Percentiles rank a stretch among this genome's conserved stretches.
Conservation (phyloP, 1,140 invertebrate genomes). For the Apolygus lucorum region DNA sequence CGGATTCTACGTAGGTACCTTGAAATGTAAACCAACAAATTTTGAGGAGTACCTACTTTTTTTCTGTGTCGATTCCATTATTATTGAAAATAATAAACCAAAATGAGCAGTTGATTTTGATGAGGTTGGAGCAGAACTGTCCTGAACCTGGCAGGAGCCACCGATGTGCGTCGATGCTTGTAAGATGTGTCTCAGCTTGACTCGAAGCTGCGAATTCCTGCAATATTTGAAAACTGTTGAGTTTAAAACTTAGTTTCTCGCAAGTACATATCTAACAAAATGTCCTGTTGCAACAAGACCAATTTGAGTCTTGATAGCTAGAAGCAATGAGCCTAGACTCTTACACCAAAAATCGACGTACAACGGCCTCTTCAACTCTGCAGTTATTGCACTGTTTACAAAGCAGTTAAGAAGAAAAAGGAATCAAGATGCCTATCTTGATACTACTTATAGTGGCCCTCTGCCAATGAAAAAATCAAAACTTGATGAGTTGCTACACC, state of each 20-base stretch:
- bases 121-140: too few species aligned
- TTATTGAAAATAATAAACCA: too few species aligned
- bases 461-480: background rate
- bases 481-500: background rate
- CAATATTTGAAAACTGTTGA: background rate
- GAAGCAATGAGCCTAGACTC: constrained; percentile 1
- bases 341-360: background rate
- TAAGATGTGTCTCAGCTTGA: too few species aligned
- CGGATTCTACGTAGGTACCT: too few species aligned
- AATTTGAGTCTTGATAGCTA: constrained; percentile 1
- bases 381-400: background rate
- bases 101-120: too few species aligned
- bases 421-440: background rate
- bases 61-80: too few species aligned
- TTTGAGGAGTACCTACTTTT: too few species aligned
- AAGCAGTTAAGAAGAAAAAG: constrained; percentile 7
- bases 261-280: constrained; percentile 6
- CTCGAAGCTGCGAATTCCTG: too few species aligned
- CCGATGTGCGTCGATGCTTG: too few species aligned
- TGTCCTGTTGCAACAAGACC: constrained; percentile 4
- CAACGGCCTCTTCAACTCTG: background rate
- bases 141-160: too few species aligned
- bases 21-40: too few species aligned
- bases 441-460: background rate
- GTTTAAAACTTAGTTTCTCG: background rate